Evolutionary conservation across 1,140 invertebrate genomes (phyloP).

Genomic region (Habropoda laboriosa): DNA sequence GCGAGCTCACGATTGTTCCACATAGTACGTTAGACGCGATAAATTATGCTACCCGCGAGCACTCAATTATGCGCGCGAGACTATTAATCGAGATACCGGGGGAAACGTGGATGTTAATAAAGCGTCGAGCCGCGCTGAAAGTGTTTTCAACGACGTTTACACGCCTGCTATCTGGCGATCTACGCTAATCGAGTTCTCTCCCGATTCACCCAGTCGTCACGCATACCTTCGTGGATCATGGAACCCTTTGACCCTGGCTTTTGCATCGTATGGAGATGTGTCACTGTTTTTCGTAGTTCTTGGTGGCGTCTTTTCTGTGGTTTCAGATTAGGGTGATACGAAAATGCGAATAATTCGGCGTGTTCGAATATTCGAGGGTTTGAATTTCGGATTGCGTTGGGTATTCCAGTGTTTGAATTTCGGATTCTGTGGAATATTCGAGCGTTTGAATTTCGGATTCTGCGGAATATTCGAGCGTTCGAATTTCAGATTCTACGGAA

Average conservation of each 20-base stretch:
- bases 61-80: conserved; percentile 55
- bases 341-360: too few relatives aligned
- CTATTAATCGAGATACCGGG: conserved; percentile 66
- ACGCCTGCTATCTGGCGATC: conserved; percentile 58
- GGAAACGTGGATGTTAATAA: conserved; percentile 62
- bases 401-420: too few relatives aligned
- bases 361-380: too few relatives aligned
- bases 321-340: too few relatives aligned
- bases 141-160: conserved; percentile 58
- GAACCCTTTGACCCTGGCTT: background rate
- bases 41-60: conserved; percentile 59
- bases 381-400: too few relatives aligned
- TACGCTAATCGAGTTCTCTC: conserved; percentile 62
- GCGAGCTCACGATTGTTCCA: conserved; percentile 42
- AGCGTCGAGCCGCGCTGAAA: conserved; percentile 31
- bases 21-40: conserved; percentile 42
- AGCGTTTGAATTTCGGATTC: too few relatives aligned
- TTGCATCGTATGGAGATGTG: background rate
- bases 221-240: conserved; percentile 27
- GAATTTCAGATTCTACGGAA: too few relatives aligned
- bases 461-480: too few relatives aligned
- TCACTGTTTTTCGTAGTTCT: background rate
- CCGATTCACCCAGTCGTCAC: conserved; percentile 50
- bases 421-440: too few relatives aligned
- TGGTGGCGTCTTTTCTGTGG: too few relatives aligned